Evolutionary conservation across 2,113 vertebrate species (phyloP), one percentile per base, ranked within the genome.

Genomic region (Pygoscelis antarcticus): DNA sequence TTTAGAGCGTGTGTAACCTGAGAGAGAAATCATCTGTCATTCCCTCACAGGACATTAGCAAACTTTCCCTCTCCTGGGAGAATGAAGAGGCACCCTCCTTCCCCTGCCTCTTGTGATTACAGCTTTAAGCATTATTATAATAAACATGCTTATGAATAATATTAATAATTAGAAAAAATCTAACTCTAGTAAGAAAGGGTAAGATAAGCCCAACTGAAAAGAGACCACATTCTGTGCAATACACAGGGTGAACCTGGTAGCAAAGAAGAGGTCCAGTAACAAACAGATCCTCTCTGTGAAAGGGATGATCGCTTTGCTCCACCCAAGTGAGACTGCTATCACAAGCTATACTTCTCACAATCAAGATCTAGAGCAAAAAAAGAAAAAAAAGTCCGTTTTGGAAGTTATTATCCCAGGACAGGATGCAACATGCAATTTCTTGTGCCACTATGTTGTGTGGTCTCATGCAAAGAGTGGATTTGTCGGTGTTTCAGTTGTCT

Each of bases 11-110:
- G 42, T 66, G 91, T 89, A 94, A 97, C 86, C 87, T 38, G 27
- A 92, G 70, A 92, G 82, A 94, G 70, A 92, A 96, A 91, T 93
- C 77, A 94, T 91, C 77, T 87, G 77, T 89, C 87, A 62, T 64
- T 78, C 91, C 60, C 27, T 93, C 52, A 52, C 7, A 2, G 87
- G 64, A 27, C 61, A 79, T 90, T 76, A 91, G 83, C 81, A 96
- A 96, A 91, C 55, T 83, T 86, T 47, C 34, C 27, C 46, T 91
- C 81, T 89, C 70, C 52, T 61, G 78, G 70, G 52, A 94, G 57
- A 79, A 77, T 22, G 16, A 89, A 87, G 34, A 92, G 30, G 38
- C 44, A 17, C 44, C 83, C 17, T 82, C n/a, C 40, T 68, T 84
- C 32, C 46, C 60, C 23, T 30, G 8, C 26, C 29, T 89, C 83